Evolutionary conservation across 2,888 invertebrate genomes (phyloP), one percentile per base, ranked within the genome.

Genomic region (Acronicta leporina): DNA sequence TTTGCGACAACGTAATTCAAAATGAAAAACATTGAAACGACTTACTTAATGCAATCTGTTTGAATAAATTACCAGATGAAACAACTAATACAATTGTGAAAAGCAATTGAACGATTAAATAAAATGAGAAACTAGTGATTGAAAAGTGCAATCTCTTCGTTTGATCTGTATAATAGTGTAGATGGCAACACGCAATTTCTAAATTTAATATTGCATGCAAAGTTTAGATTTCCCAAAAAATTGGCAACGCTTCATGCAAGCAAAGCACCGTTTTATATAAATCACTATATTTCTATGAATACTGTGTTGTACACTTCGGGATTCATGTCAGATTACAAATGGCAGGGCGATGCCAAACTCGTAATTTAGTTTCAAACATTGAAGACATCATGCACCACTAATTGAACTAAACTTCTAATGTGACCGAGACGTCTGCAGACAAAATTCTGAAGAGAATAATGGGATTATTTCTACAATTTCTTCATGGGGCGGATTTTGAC

Each of bases 331-430:
- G 80, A 82, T 82, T 82, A 80, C 77, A 75, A 70, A 60, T 80
- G 82, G 79, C 81, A 79, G 27, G 38, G 4, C 15, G 53, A 72
- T 84, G 89, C 87, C 88, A 89, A 82, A 71, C 69, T 70, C 73
- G 65, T 76, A 79, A 77, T 74, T 66, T 67, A 73, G 58, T 76
- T 62, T 56, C 69, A 64, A 55, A 10, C 35, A 51, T 61, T 70
- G 68, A 75, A 57, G 55, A 75, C 47, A 64, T 63, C 52, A 52
- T 62, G 51, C 57, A 47, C 15, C 16, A 35, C 52, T 76, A 66
- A 76, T 69, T 66, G 53, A 46, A 49, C 6, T 16, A 10, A 20
- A 20, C 42, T 64, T 13, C 20, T 52, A 52, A 56, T 64, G 35
- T 42, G 16, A 33, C 5, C 30, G 5, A 63, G 46, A 13, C 16